phyloP scores from a whole-genome alignment of 2,888 invertebrate species.

The Drosophila kuntzei region DNA sequence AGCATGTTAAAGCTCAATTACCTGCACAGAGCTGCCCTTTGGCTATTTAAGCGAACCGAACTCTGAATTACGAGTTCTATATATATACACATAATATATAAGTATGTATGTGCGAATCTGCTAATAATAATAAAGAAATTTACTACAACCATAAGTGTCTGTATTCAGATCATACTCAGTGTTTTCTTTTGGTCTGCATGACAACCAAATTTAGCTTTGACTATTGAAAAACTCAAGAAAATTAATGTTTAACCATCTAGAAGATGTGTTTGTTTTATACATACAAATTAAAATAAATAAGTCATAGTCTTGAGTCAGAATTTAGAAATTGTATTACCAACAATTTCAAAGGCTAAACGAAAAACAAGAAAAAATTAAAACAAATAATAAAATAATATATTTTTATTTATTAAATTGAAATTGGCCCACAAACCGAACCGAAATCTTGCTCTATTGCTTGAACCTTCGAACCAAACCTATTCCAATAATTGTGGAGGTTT shows the following conservation, averaged over 20 bases:
- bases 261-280: neutral
- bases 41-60: constrained; percentile 49
- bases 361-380: too few relatives aligned
- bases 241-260: neutral
- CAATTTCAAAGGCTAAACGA: too few relatives aligned
- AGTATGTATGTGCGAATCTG: neutral
- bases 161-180: neutral
- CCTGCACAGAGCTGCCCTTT: constrained; percentile 47
- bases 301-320: too few relatives aligned
- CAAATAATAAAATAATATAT: too few relatives aligned
- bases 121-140: constrained; percentile 40
- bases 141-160: constrained; percentile 31
- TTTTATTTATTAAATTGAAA: too few relatives aligned
- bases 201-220: neutral
- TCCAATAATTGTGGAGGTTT: too few relatives aligned
- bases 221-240: neutral
- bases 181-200: neutral
- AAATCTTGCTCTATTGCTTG: too few relatives aligned
- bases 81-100: neutral
- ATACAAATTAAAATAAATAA: neutral
- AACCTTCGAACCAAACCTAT: too few relatives aligned
- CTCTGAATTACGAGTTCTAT: constrained; percentile 28
- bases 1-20: constrained; percentile 73
- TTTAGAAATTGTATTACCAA: too few relatives aligned
- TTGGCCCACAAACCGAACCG: too few relatives aligned